phyloP scores from a whole-genome alignment of 1,140 invertebrate species.

The Hyles vespertilio region DNA sequence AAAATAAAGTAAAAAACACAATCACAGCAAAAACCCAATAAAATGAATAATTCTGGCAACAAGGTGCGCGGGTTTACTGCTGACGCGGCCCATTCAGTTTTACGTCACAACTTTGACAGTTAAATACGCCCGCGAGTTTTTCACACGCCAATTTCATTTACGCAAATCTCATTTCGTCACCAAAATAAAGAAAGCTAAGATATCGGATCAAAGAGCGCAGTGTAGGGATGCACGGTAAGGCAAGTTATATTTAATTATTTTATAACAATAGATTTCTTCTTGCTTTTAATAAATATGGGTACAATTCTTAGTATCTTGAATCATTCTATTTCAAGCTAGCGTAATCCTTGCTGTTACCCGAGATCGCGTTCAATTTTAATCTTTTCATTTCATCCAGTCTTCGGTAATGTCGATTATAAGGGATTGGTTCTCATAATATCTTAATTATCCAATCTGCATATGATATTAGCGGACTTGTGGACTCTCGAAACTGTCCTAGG shows the following conservation, averaged over 20 bases:
- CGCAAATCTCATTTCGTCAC: conserved; percentile 24
- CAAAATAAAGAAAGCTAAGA: conserved; percentile 20
- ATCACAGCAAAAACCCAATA: conserved; percentile 4
- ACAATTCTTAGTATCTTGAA: too few species aligned
- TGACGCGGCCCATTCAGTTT: conserved; percentile 6
- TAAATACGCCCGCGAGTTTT: conserved; percentile 12
- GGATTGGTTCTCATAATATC: too few species aligned
- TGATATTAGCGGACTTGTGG: too few species aligned
- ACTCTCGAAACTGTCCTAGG: too few species aligned
- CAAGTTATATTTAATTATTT: background rate
- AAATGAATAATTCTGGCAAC: background rate
- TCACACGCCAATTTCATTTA: conserved; percentile 10
- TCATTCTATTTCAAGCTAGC: background rate
- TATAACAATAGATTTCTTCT: too few species aligned
- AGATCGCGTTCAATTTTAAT: too few species aligned
- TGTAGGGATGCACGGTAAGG: conserved; percentile 1
- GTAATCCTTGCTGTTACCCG: background rate
- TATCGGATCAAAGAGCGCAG: conserved; percentile 1
- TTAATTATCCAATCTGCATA: too few species aligned
- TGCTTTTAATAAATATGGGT: too few species aligned
- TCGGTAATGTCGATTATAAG: too few species aligned
- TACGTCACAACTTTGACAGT: conserved; percentile 11
- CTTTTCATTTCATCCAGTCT: too few species aligned
- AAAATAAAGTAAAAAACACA: background rate
- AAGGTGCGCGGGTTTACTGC: conserved; percentile 11